A percentile compares a stretch with the other conserved stretches of the same genome.
Conservation (phyloP, 2,888 invertebrate genomes). For the Choristoneura rosaceana region DNA sequence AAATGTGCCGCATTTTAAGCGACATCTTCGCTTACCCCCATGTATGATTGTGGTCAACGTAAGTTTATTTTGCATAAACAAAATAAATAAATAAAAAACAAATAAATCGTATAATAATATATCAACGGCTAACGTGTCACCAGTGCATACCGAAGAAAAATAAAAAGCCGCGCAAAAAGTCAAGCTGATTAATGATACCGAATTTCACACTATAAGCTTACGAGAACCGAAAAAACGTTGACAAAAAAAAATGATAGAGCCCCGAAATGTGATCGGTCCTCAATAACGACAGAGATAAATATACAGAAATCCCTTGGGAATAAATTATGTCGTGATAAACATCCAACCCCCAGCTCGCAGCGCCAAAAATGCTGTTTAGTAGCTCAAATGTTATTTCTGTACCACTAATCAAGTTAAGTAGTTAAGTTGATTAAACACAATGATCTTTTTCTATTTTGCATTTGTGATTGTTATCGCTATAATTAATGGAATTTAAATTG, state of each 20-base stretch:
- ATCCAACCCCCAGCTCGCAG: constrained; percentile 69
- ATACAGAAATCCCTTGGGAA: constrained; percentile 60
- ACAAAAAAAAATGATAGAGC: constrained; percentile 22
- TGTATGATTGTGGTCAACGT: too few species aligned
- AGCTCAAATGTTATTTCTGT: constrained; percentile 65
- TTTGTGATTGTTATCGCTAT: constrained; percentile 36
- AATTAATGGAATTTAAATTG: constrained; percentile 40
- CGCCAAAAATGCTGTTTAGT: constrained; percentile 64
- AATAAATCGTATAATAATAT: not conserved
- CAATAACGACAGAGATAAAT: constrained; percentile 50
- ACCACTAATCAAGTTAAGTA: constrained; percentile 52
- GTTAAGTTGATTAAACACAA: constrained; percentile 27
- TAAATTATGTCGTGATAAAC: constrained; percentile 73
- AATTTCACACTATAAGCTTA: constrained; percentile 43
- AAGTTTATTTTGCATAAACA: too few species aligned
- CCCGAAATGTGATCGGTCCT: constrained; percentile 47
- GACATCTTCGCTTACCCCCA: too few species aligned
- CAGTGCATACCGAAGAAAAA: constrained; percentile 9
- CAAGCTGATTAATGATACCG: constrained; percentile 31
- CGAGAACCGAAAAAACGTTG: constrained; percentile 38
- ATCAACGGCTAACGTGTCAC: not conserved
- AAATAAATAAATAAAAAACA: too few species aligned
- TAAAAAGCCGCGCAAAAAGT: constrained; percentile 30
- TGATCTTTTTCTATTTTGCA: constrained; percentile 38
- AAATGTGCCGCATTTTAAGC: too few species aligned